Conservation (phyloP, 2,888 invertebrate genomes). For the Drosophila seclusa region DNA sequence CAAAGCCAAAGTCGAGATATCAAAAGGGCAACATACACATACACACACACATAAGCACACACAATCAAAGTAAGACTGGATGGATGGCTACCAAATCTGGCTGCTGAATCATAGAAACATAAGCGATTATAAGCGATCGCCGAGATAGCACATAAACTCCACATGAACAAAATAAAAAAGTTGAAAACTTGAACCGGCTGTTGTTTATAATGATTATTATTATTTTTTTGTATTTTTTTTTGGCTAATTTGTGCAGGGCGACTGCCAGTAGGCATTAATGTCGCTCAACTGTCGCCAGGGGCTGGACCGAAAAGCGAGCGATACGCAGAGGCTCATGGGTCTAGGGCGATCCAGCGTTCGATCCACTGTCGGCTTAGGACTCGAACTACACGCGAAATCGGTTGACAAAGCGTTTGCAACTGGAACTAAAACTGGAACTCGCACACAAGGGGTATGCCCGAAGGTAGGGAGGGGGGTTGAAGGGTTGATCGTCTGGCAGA, state of each 20-base stretch:
- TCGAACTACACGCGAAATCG: conserved; percentile 73
- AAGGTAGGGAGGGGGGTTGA: not conserved
- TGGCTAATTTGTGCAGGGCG: conserved; percentile 74
- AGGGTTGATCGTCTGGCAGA: conserved; percentile 53
- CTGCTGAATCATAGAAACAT: conserved; percentile 78
- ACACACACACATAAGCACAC: conserved; percentile 12
- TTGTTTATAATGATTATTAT: conserved; percentile 28
- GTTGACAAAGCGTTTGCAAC: conserved; percentile 75
- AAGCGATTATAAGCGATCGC: conserved; percentile 71
- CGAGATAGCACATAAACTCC: conserved; percentile 63
- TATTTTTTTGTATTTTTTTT: conserved; percentile 7
- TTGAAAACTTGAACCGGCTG: conserved; percentile 45
- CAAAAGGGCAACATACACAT: conserved; percentile 45
- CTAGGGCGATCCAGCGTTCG: conserved; percentile 66
- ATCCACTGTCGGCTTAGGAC: conserved; percentile 70
- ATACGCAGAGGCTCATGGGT: conserved; percentile 32
- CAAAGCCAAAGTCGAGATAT: conserved; percentile 64
- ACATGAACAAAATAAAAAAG: conserved; percentile 36
- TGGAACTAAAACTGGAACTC: conserved; percentile 43
- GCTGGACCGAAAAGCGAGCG: conserved; percentile 31
- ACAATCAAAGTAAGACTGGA: conserved; percentile 50
- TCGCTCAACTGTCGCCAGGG: conserved; percentile 74
- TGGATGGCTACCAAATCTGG: conserved; percentile 73
- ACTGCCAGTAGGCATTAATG: conserved; percentile 77
- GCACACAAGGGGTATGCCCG: not conserved